Evolutionary conservation across 1,140 invertebrate species (phyloP).

Genomic region (Agraylea sexmaculata): DNA sequence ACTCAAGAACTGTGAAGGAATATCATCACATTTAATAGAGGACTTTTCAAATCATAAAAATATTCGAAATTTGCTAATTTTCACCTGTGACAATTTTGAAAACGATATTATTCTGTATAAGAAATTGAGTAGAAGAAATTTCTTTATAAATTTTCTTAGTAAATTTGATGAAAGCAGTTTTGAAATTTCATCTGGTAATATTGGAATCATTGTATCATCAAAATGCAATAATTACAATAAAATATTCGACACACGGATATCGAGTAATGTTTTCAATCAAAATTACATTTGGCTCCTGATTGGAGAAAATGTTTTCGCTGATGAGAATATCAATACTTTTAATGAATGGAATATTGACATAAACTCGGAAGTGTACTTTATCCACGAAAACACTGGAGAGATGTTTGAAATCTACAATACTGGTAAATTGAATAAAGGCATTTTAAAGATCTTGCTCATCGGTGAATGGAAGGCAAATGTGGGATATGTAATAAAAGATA

Average conservation of each 20-base stretch:
- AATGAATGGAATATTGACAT: slow-evolving; percentile 16
- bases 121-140: not conserved
- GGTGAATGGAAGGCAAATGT: slow-evolving; percentile 11
- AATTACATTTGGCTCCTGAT: slow-evolving; percentile 15
- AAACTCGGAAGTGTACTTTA: slow-evolving; percentile 15
- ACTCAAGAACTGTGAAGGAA: too few species aligned
- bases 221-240: not conserved
- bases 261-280: slow-evolving; percentile 9
- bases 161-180: not conserved
- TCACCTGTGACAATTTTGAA: too few species aligned
- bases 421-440: slow-evolving; percentile 11
- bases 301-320: not conserved
- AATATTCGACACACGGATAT: not conserved
- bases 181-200: not conserved
- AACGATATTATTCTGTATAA: not conserved
- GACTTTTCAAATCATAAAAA: too few species aligned
- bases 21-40: too few species aligned
- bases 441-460: slow-evolving; percentile 6
- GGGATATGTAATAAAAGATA: slow-evolving; percentile 2
- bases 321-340: slow-evolving; percentile 3
- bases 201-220: not conserved
- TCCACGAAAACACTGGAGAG: slow-evolving; percentile 2
- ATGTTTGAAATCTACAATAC: slow-evolving; percentile 19
- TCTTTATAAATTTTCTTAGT: not conserved
- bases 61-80: too few species aligned